Base-by-base conservation (phyloP, 2,888 invertebrate genomes). In the Xanthia icteritia region DNA sequence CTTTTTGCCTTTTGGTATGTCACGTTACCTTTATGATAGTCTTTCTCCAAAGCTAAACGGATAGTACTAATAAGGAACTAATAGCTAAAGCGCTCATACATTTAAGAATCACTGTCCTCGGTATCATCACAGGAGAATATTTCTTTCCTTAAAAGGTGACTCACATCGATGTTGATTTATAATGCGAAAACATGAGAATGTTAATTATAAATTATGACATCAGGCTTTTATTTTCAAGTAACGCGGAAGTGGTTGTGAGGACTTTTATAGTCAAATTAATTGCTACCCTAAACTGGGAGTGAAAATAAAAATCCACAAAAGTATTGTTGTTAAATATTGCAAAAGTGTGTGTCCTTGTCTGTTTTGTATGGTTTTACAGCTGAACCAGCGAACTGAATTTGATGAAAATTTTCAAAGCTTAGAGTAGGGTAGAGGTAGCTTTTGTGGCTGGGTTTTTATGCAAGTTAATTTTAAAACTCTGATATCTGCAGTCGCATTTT, bases 201-300 rank as follows among this genome's bases (percentile, higher is more conserved):
- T 84, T 85, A 81, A 88, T 86, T 80, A 78, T 82, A 86, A 86
- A 87, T 86, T 78, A 87, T 77, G 74, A 84, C 79, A 74, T 80
- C 84, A 78, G 64, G 71, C 76, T 75, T 79, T 85, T 82, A 77
- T 76, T 66, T 77, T 58, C 36, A 56, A 69, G 74, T 48, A 56
- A 86, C 77, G 73, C 83, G 88, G 88, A 88, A 88, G 75, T 77
- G 15, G 39, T 27, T 39, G 66, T 73, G 66, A n/a, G 66, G 63
- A 39, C n/a, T 73, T 75, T 78, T 74, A 65, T 63, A 68, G 60
- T 79, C 20, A 63, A 81, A 81, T 70, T 71, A 76, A 81, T 81
- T 81, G 60, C 27, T 42, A 67, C 56, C 81, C 81, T 76, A 56
- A 81, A 76, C 61, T 70, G 67, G 56, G 27, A 81, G 71, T 23